phyloP scores from a whole-genome alignment of 2,888 invertebrate species.

The Hoplodrina blanda region DNA sequence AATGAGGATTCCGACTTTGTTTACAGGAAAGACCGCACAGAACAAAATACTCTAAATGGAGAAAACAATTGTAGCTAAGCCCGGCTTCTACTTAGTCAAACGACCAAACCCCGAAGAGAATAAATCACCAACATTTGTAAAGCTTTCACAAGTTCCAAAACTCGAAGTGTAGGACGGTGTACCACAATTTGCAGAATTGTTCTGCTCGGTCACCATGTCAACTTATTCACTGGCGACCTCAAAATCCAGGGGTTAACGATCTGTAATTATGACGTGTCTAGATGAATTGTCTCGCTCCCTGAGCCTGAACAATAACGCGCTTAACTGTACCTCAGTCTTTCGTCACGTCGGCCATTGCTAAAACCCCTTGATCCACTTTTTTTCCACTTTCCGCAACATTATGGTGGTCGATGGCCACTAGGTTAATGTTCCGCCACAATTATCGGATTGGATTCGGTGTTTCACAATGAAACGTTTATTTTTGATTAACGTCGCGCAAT shows the following conservation, averaged over 20 bases:
- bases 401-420: conserved; percentile 64
- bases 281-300: conserved; percentile 70
- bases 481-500: conserved; percentile 63
- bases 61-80: conserved; percentile 43
- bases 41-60: conserved; percentile 22
- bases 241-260: conserved; percentile 75
- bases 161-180: conserved; percentile 35
- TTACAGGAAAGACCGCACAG: not conserved
- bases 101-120: conserved; percentile 41
- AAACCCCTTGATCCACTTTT: conserved; percentile 69
- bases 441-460: conserved; percentile 70
- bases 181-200: conserved; percentile 45
- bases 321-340: conserved; percentile 75
- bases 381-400: conserved; percentile 60
- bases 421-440: conserved; percentile 73
- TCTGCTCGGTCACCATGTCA: conserved; percentile 71
- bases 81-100: conserved; percentile 42
- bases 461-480: conserved; percentile 67
- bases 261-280: conserved; percentile 70
- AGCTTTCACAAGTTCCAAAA: conserved; percentile 49
- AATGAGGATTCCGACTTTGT: not conserved
- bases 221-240: conserved; percentile 65
- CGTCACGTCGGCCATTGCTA: conserved; percentile 71
- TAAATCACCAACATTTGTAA: conserved; percentile 58
- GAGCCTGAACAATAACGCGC: conserved; percentile 75